phyloP scores from a whole-genome alignment of 1,140 invertebrate species.

The Drosophila sp. region DNA sequence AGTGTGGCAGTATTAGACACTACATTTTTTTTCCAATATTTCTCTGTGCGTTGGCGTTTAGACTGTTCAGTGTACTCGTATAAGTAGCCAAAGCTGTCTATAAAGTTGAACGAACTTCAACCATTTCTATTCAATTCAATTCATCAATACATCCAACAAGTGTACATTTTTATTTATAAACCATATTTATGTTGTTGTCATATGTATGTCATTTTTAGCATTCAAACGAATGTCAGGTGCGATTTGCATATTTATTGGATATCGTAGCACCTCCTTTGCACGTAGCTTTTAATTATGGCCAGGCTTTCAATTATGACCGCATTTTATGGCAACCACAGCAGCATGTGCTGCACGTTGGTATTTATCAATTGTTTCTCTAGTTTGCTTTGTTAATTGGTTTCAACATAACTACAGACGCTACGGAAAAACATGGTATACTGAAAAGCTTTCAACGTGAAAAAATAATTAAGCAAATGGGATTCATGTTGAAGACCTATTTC shows the following conservation, averaged over 20 bases:
- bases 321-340: constrained; percentile 54
- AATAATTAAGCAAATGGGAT: too few species aligned
- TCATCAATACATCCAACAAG: constrained; percentile 52
- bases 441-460: too few species aligned
- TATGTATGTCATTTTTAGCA: constrained; percentile 50
- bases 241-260: constrained; percentile 71
- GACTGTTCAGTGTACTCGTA: constrained; percentile 39
- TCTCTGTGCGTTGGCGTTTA: constrained; percentile 54
- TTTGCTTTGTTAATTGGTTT: constrained; percentile 61
- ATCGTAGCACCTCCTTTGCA: constrained; percentile 31
- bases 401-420: constrained; percentile 14
- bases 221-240: constrained; percentile 32
- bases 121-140: constrained; percentile 57
- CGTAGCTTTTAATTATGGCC: constrained; percentile 68
- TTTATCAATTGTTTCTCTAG: constrained; percentile 58
- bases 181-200: constrained; percentile 13
- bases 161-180: constrained; percentile 30
- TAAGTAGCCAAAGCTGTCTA: constrained; percentile 12
- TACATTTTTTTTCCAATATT: constrained; percentile 1
- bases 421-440: constrained; percentile 30
- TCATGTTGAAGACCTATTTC: too few species aligned
- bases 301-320: constrained; percentile 66
- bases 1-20: constrained; percentile 21
- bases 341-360: constrained; percentile 53
- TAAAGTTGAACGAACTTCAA: constrained; percentile 71